These are phyloP conservation scores for Hydrozoanthus tunicans DNA, from an alignment of 64 coral and sea anemone genomes.

Conservation along the genomic window DNA sequence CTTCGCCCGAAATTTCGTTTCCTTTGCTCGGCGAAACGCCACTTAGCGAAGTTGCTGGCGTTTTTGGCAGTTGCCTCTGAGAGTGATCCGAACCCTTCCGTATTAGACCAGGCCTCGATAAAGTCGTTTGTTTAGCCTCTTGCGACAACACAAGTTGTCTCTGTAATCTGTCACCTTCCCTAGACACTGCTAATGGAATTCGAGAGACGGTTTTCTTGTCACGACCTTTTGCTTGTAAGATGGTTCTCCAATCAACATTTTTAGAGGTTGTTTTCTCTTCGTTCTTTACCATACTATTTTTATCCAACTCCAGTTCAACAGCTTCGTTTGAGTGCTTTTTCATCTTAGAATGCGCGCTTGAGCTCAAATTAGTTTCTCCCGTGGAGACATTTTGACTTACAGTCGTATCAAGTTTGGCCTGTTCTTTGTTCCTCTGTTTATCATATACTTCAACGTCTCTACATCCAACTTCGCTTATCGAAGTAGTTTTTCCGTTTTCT, in stretches of 20 bases:
- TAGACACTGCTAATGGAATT: not conserved
- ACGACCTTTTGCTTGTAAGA: constrained; percentile 22
- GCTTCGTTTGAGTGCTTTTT: not conserved
- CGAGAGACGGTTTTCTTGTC: constrained; percentile 37
- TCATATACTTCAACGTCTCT: not conserved
- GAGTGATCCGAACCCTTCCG: not conserved
- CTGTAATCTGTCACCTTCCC: not conserved
- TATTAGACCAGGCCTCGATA: not conserved
- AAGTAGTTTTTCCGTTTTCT: not conserved
- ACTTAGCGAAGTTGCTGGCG: constrained; percentile 31
- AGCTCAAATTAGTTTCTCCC: constrained; percentile 5
- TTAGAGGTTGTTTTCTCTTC: not conserved
- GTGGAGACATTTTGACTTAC: not conserved
- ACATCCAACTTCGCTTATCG: not conserved
- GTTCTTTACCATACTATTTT: not conserved
- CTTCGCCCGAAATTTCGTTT: constrained; percentile 46
- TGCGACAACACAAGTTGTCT: not conserved
- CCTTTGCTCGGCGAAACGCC: constrained; percentile 12
- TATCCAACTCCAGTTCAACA: not conserved
- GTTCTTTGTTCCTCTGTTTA: not conserved
- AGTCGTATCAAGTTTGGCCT: not conserved
- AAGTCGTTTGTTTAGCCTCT: not conserved
- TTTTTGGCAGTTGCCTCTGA: constrained; percentile 18
- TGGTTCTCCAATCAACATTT: constrained; percentile 22
- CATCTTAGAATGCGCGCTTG: not conserved